Percentiles rank a stretch among this genome's conserved stretches.
Conservation (phyloP, 2,797 vertebrate species). For the Eupleurogrammus muticus region DNA sequence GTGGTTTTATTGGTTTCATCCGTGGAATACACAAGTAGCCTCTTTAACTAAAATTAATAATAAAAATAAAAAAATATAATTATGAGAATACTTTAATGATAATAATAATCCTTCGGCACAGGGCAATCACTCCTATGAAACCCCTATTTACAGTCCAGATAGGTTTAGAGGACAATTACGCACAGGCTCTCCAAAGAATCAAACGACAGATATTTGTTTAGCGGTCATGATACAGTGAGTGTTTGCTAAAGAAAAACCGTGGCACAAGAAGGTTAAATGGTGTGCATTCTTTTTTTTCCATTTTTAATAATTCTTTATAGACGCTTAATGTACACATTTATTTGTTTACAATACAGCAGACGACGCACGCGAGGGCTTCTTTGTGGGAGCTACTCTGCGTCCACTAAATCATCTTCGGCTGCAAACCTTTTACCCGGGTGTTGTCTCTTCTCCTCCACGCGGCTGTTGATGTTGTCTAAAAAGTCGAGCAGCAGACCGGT, state of each 20-base stretch:
- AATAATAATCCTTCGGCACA: conserved; percentile 10
- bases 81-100: not conserved
- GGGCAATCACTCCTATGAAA: conserved; percentile 23
- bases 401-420: conserved; percentile 77
- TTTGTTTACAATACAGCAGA: conserved; percentile 62
- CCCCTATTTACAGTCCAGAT: conserved; percentile 38
- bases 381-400: conserved; percentile 70
- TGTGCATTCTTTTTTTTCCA: conserved; percentile 54
- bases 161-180: conserved; percentile 56
- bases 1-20: conserved; percentile 35
- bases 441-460: conserved; percentile 88
- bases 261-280: conserved; percentile 50
- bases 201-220: conserved; percentile 38
- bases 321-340: conserved; percentile 64
- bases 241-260: conserved; percentile 56
- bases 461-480: conserved; percentile 83
- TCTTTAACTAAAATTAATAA: conserved; percentile 6
- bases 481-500: conserved; percentile 86
- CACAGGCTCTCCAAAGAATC: conserved; percentile 57
- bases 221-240: conserved; percentile 13
- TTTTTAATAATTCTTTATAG: conserved; percentile 59
- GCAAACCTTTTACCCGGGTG: conserved; percentile 89
- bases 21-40: conserved; percentile 17
- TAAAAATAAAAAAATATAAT: not conserved
- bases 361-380: conserved; percentile 20